Evolutionary conservation across 2,888 invertebrate species (phyloP), one percentile per base, ranked within the genome.

Genomic region (Stegana nigrithorax): DNA sequence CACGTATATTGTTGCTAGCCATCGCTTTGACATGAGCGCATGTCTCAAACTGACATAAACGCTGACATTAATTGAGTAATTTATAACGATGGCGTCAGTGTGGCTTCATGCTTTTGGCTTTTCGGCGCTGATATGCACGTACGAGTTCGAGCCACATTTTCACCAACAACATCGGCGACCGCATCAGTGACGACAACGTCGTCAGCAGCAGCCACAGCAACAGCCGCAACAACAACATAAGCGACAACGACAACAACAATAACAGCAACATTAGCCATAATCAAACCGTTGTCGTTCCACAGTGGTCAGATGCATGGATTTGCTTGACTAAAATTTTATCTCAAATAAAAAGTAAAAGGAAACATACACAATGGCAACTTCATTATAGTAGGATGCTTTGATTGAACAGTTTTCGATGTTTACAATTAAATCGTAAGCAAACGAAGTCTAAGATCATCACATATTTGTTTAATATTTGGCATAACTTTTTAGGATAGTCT

Each of bases 41-140:
- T 19, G 42, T 17, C 32, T 57, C 44, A 68, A 62, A 66, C 80
- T 75, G 80, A 75, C 75, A 75, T 75, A 75, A 75, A 82, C 76
- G 73, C 75, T 81, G 82, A 77, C 81, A 81, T 83, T 82, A 83
- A 81, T 83, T 82, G 83, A 82, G 82, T 82, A 82, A 83, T 82
- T 83, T 82, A 83, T 76, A 80, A 81, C 76, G 81, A 79, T 79
- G 82, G 71, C 75, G 72, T 69, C 68, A 67, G 57, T 58, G 50
- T 56, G 64, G 65, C 66, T 60, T 66, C 32, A n/a, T 55, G 53
- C 53, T 55, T 55, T 55, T 55, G 53, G 32, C 27, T 32, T 17
- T 17, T 25, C 47, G 12, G 21, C 1, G 21, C 19, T 10, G 23
- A 53, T 32, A 55, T 36, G 6, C 8, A n/a, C 32, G 26, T 32